phyloP scores from a whole-genome alignment of 2,113 vertebrate species.

The Aegotheles bennettii region DNA sequence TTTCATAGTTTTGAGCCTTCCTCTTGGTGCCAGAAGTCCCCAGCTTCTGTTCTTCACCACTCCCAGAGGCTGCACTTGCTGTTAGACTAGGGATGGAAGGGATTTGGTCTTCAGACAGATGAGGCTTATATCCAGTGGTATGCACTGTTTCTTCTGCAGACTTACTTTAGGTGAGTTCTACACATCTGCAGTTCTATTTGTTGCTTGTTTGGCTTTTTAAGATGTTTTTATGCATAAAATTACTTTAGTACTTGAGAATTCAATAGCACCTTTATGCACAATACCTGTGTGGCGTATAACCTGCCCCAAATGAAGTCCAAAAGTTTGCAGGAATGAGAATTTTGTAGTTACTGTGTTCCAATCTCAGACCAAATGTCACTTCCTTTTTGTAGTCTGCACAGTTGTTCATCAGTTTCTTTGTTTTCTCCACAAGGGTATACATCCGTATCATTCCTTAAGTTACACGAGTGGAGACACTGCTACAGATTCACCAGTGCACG shows the following conservation, averaged over 20 bases:
- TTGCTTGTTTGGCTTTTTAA: background rate
- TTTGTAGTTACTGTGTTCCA: background rate
- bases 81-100: background rate
- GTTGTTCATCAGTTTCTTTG: background rate
- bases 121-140: background rate
- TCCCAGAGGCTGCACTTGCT: background rate
- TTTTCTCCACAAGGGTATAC: conserved; percentile 80
- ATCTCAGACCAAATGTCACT: background rate
- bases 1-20: background rate
- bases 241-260: background rate
- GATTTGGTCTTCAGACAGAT: background rate
- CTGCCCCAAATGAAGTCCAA: background rate
- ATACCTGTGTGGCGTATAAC: background rate
- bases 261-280: background rate
- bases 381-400: background rate
- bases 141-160: background rate
- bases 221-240: background rate
- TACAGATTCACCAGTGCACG: conserved; percentile 92
- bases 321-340: background rate
- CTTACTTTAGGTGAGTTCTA: background rate
- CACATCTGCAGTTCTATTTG: background rate
- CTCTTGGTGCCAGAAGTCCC: too few relatives aligned
- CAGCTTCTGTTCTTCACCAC: background rate
- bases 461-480: conserved; percentile 97
- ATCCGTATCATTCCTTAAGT: conserved; percentile 96